Base-by-base conservation (phyloP, 2,113 vertebrate genomes). In the Microcebus griseorufus region DNA sequence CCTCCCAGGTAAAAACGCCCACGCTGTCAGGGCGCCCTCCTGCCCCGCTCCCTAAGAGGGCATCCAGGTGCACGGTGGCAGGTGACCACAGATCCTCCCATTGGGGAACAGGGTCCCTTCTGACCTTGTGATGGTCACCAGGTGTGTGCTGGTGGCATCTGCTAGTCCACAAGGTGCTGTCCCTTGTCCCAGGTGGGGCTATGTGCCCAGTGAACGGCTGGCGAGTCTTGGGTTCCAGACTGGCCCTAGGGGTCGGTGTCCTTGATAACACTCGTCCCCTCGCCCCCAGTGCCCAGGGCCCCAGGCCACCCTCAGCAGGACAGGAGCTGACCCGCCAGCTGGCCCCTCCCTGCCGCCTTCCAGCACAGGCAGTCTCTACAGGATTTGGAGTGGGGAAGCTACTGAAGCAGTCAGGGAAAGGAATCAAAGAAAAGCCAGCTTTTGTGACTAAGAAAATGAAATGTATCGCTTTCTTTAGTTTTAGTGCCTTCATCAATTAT, bases 361-460 rank as follows among this genome's bases (percentile, higher is more conserved):
- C 29, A 72, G 9, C 53, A 25, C 27, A 11, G 34, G 14, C 60
- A 1, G 45, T 73, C 2, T 42, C 85, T 42, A 3, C 2, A 78
- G 62, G 9, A 65, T 53, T 39, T 12, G 25, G 64, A 79, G 32
- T 51, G 64, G 22, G 67, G n/a, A 81, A 75, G 51, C 34, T 92
- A 67, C 10, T 51, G n/a, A 84, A 83, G 62, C 13, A 37, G 39
- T 64, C 72, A 70, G 11, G n/a, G 3, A 78, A 20, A 29, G 48
- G 39, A 93, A 81, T n/a, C 72, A 87, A 82, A 89, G 32, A 79
- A 76, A 96, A 75, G 32, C 18, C 69, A 23, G 25, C 27, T 89
- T 93, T 84, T 23, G n/a, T n/a, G 29, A 84, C 5, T 67, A 81
- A 25, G 39, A 86, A 78, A 48, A 79, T 37, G 58, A 72, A 84